phyloP scores from a whole-genome alignment of 2,113 vertebrate species.

The Tragelaphus buxtoni region DNA sequence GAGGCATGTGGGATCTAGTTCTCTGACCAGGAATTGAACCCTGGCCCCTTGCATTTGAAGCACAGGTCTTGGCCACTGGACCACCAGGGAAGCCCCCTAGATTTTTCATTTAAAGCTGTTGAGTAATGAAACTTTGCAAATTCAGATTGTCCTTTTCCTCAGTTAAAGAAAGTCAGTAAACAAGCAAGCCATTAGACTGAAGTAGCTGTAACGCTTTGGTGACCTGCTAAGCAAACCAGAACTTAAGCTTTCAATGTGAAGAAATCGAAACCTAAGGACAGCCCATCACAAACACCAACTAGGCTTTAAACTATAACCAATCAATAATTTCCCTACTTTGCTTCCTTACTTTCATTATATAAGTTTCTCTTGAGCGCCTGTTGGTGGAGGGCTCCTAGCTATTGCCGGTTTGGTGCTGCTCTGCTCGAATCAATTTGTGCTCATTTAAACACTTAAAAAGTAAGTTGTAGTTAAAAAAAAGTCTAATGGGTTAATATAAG shows the following conservation, averaged over 20 bases:
- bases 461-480: neutral
- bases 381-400: neutral
- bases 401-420: neutral
- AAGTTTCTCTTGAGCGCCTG: neutral
- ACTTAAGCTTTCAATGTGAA: neutral
- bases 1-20: neutral
- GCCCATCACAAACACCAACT: neutral
- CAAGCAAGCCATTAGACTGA: neutral
- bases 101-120: slow-evolving; percentile 34
- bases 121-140: neutral
- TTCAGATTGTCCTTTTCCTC: neutral
- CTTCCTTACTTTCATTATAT: neutral
- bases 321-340: neutral
- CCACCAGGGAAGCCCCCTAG: neutral
- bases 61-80: neutral
- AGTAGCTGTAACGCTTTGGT: neutral
- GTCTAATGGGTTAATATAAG: neutral
- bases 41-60: neutral
- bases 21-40: neutral
- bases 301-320: neutral
- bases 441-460: neutral
- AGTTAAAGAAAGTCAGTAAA: slow-evolving; percentile 18
- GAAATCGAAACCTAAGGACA: neutral
- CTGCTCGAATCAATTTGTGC: neutral
- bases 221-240: neutral